Evolutionary conservation across 2,888 invertebrate species (phyloP).

Genomic region (Cephus rjabovi): DNA sequence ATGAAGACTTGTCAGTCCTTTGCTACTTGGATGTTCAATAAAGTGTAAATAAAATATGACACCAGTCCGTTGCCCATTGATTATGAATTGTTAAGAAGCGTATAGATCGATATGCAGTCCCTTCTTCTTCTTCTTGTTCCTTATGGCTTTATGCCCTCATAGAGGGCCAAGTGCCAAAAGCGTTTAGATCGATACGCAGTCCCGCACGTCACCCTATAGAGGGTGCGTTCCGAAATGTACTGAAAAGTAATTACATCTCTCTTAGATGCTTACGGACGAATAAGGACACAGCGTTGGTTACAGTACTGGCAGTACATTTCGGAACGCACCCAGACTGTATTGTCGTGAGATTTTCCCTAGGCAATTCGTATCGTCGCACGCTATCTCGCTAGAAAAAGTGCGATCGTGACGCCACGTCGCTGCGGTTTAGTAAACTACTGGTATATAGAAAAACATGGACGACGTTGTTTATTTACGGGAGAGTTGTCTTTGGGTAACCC

Average conservation of each 20-base stretch:
- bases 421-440: not conserved
- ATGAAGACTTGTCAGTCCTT: conserved; percentile 34
- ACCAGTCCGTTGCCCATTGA: conserved; percentile 6
- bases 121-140: too few species aligned
- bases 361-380: not conserved
- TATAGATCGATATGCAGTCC: conserved; percentile 19
- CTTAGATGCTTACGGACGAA: too few species aligned
- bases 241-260: too few species aligned
- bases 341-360: too few species aligned
- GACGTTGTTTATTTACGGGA: not conserved
- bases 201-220: not conserved
- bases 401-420: not conserved
- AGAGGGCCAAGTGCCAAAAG: not conserved
- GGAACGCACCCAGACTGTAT: too few species aligned
- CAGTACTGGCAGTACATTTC: too few species aligned
- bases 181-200: conserved; percentile 18
- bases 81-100: conserved; percentile 1
- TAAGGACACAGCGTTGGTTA: too few species aligned
- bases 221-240: too few species aligned
- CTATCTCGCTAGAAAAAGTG: not conserved
- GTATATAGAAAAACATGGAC: not conserved
- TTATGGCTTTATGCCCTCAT: too few species aligned
- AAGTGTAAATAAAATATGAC: conserved; percentile 33
- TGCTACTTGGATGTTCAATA: conserved; percentile 40
- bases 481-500: not conserved